Percentiles rank a stretch among this genome's conserved stretches.
Conservation (phyloP, 2,888 invertebrate species). For the Limnephilus marmoratus region DNA sequence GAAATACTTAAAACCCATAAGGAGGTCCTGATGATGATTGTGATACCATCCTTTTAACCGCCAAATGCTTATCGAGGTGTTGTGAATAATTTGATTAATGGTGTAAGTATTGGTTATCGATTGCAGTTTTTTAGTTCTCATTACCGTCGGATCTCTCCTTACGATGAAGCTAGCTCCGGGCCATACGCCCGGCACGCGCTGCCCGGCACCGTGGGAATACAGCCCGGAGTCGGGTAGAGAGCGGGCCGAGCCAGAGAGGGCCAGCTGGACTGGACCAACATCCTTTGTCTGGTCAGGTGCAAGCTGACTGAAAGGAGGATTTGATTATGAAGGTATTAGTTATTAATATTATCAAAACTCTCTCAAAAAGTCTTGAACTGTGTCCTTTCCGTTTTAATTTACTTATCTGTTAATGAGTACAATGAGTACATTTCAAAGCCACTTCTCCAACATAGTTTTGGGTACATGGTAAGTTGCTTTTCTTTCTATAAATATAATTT, state of each 20-base stretch:
- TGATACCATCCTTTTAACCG: not conserved
- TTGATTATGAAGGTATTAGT: not conserved
- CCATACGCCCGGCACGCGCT: slow-evolving; percentile 61
- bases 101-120: slow-evolving; percentile 28
- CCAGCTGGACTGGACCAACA: not conserved
- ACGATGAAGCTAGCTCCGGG: slow-evolving; percentile 43
- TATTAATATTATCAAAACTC: no score
- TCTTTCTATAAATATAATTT: no score
- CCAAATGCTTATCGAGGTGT: not conserved
- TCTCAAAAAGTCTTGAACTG: no score
- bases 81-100: slow-evolving; percentile 7
- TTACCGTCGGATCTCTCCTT: slow-evolving; percentile 7
- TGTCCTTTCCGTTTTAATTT: no score
- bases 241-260: not conserved
- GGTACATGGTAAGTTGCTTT: no score
- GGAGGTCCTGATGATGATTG: not conserved
- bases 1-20: not conserved
- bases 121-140: slow-evolving; percentile 27
- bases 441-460: no score
- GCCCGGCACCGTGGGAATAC: slow-evolving; percentile 52
- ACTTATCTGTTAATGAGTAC: no score
- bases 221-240: slow-evolving; percentile 23
- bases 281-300: slow-evolving; percentile 9
- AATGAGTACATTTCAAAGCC: no score
- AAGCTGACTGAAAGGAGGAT: not conserved